Evolutionary conservation across 1,140 invertebrate genomes (phyloP).

Genomic region (Drosophila ogumai): DNA sequence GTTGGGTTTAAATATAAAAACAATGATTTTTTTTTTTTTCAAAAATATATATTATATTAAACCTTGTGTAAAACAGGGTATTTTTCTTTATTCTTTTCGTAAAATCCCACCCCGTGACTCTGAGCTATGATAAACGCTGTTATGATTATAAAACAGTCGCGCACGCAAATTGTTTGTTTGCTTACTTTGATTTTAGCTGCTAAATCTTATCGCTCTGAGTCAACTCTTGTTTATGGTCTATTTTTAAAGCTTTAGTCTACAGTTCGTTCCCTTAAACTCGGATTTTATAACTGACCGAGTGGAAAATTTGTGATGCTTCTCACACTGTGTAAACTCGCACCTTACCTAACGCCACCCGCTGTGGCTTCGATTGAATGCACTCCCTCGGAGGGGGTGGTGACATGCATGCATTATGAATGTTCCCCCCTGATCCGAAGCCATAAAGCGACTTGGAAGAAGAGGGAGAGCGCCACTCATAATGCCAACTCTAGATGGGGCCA

Average conservation of each 20-base stretch:
- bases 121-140: neutral
- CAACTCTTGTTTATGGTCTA: slow-evolving; percentile 25
- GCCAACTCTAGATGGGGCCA: slow-evolving; percentile 3
- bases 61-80: too few species aligned
- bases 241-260: slow-evolving; percentile 11
- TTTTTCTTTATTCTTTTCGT: neutral
- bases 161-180: slow-evolving; percentile 24
- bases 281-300: slow-evolving; percentile 35
- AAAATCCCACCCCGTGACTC: neutral
- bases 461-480: slow-evolving; percentile 4
- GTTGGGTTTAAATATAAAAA: neutral
- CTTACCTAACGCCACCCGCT: slow-evolving; percentile 23
- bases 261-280: neutral
- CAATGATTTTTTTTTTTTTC: neutral
- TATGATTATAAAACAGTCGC: neutral
- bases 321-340: slow-evolving; percentile 11
- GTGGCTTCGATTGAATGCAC: slow-evolving; percentile 24
- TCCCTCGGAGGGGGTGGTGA: neutral
- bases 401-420: slow-evolving; percentile 26
- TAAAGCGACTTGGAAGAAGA: neutral
- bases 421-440: neutral
- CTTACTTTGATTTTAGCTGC: slow-evolving; percentile 37
- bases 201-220: slow-evolving; percentile 31
- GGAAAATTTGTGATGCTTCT: slow-evolving; percentile 51
- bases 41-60: neutral